Evolutionary conservation across 2,888 invertebrate genomes (phyloP), one percentile per base, ranked within the genome.

Genomic region (Kuschelorhynchus macadamiae): DNA sequence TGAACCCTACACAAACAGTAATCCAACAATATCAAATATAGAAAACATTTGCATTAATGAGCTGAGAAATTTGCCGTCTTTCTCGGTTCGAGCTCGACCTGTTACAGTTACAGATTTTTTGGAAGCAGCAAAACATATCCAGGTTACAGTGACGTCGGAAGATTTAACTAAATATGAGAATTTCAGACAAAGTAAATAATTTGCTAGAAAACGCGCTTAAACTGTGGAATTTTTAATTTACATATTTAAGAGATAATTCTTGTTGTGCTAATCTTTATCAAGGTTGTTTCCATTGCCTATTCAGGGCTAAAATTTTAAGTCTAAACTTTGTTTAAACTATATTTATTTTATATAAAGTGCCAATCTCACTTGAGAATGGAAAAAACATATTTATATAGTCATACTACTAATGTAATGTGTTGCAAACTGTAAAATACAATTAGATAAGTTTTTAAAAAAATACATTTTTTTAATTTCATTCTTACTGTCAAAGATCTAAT

Each of bases 41-140:
- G 69, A 72, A 4, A 55, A 71, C 18, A 67, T 74, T 25, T 61
- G 67, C 42, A 73, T 72, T 47, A 70, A 72, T 11, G 71, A 77
- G 21, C 65, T 82, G 16, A 60, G 72, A 2, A 72, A 78, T 49
- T 67, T 82, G 41, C 81, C 82, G 8, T 56, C 72, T 1, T 68
- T 73, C 20, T 77, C 80, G 20, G 78, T 82, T 7, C 75, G 72
- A 69, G 78, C 79, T 8, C 72, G 82, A 64, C 62, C 74, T 8
- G 67, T 80, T 4, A 66, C 75, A 21, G 65, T 81, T 32, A 41
- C 60, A 0, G 84, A 84, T 74, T 72, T 84, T 30, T 61, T 80
- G 25, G 73, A 67, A 12, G 80, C 81, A 3, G 71, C 79, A 8
- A 68, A 80, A 47, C 70, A 71, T 46, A 72, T 78, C 12, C 77